Base-by-base conservation (phyloP, 2,113 vertebrate species). In the Leptosomus discolor region DNA sequence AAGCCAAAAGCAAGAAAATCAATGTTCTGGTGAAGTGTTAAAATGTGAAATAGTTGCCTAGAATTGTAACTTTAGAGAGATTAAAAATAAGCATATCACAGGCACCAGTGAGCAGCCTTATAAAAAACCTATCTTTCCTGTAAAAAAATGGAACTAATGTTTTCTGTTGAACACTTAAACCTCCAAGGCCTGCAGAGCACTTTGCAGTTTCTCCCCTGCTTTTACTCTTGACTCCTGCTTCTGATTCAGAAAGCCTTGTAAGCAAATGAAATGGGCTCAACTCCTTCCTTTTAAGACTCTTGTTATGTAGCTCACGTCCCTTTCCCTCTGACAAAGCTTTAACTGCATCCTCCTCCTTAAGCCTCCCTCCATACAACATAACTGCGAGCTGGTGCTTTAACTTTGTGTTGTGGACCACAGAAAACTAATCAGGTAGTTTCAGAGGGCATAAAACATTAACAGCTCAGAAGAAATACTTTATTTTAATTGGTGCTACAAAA, bases 1-100 rank as follows among this genome's bases (percentile, higher is more conserved):
- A 85, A 69, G n/a, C 41, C 48, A 77, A 92, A 73, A 90, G 58
- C 63, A 89, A 76, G 78, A 93, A 91, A 85, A 85, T 53, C 48
- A 53, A 9, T 65, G 30, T 73, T 75, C 70, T 92, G 58, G 75
- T 73, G 29, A 90, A 67, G 32, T 61, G 27, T 7, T 82, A 63
- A 92, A 76, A 76, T 58, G 39, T 41, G 11, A 90, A 92, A 93
- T 24, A 36, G 32, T 36, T 85, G 45, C 41, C 22, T 53, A 41
- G 46, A 94, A 78, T 9, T 82, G 30, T 48, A 85, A 41, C 18
- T 78, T 61, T 27, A 69, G 27, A 69, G 13, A 45, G 32, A 91
- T 80, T 57, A 76, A 90, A 94, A 93, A 68, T 57, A 8, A 92
- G 27, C 57, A 13, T 81, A 63, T 41, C 53, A 60, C 24, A 95